Evolutionary conservation across 2,113 vertebrate genomes (phyloP).

Genomic region (Mormoops blainvillei): DNA sequence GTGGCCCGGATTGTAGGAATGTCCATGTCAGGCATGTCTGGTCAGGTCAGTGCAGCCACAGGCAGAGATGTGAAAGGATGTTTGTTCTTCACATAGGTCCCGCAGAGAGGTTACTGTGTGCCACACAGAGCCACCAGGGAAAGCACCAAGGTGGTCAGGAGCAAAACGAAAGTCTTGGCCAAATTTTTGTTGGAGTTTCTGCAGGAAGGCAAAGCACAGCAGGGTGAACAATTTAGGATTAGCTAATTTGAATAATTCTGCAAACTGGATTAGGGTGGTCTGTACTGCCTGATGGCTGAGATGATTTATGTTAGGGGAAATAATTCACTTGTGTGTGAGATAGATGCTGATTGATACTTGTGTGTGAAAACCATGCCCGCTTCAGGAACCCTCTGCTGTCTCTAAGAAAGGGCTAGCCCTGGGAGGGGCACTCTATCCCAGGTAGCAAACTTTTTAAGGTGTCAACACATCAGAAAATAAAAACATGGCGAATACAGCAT

Average conservation of each 20-base stretch:
- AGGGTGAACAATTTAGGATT: no score
- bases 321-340: no score
- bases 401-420: neutral
- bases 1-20: rapidly evolving
- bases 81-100: neutral
- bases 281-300: neutral
- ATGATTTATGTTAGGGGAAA: neutral
- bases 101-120: neutral
- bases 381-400: neutral
- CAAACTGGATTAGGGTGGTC: neutral
- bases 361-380: neutral
- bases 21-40: rapidly evolving
- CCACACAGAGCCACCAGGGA: neutral
- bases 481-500: neutral
- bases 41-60: neutral
- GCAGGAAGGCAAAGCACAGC: no score
- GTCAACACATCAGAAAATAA: neutral
- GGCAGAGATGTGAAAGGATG: neutral
- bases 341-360: no score
- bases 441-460: neutral
- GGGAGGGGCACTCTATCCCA: neutral
- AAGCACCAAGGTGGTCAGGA: no score
- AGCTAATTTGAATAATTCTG: neutral
- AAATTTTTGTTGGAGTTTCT: neutral
- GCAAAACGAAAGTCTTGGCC: neutral